Conservation (phyloP, 2,113 vertebrate species). For the Megaptera novaeangliae region DNA sequence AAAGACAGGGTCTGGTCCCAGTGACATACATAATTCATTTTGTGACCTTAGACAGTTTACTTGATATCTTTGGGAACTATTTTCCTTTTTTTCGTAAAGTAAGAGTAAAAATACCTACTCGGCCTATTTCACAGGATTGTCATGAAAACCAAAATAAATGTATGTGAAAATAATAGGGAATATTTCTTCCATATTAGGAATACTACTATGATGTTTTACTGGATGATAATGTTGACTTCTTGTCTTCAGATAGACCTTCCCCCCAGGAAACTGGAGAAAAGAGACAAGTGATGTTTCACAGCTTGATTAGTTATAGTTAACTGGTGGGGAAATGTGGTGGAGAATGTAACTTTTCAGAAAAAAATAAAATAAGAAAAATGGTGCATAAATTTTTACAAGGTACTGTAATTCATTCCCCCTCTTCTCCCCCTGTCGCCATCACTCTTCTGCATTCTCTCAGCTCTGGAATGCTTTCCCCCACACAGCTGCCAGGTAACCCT, state of each 20-base stretch:
- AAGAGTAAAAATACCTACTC: not conserved
- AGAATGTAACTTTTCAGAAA: not conserved
- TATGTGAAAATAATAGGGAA: not conserved
- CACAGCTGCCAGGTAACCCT: not conserved
- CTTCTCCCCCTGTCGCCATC: accelerated
- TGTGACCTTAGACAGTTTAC: not conserved
- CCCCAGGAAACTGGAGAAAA: not conserved
- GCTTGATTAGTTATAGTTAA: not conserved
- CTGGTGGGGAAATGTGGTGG: not conserved
- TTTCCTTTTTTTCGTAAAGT: not conserved
- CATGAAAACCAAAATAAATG: not conserved
- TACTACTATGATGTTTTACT: not conserved
- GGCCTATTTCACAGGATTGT: not conserved
- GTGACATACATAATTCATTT: not conserved
- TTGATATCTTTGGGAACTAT: not conserved
- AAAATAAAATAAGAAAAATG: not conserved
- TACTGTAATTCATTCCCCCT: not conserved
- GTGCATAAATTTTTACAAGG: not conserved
- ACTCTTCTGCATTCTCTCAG: not conserved
- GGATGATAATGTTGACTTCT: not conserved
- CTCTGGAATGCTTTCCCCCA: not conserved
- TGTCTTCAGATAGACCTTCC: not conserved
- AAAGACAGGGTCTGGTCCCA: not conserved
- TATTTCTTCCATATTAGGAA: not conserved
- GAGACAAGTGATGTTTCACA: not conserved